A percentile compares a stretch with the other conserved stretches of the same genome.
Conservation (phyloP, 2,797 vertebrate species). For the Characodon lateralis region DNA sequence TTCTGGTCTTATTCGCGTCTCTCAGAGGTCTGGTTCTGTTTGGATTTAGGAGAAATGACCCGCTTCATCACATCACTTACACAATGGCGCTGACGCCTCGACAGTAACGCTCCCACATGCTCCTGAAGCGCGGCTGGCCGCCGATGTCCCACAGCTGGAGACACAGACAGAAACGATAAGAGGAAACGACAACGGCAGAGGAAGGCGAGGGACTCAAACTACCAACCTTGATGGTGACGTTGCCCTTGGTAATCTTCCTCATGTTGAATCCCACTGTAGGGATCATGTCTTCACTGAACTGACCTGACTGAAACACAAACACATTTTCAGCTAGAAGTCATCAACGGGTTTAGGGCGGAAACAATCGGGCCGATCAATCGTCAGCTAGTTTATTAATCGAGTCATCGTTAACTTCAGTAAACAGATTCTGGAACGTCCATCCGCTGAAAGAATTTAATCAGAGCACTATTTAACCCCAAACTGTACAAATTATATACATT, state of each 20-base stretch:
- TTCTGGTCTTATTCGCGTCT: no score
- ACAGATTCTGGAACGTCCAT: no score
- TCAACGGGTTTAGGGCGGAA: background rate
- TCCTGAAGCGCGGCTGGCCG: constrained; percentile 95
- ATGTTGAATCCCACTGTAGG: constrained; percentile 99
- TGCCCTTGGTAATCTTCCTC: constrained; percentile 98
- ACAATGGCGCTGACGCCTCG: constrained; percentile 97
- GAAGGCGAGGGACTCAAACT: background rate
- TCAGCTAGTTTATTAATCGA: no score
- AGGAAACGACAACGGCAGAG: background rate
- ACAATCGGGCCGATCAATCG: no score
- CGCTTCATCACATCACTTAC: constrained; percentile 79
- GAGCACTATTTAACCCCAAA: no score
- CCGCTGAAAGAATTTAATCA: no score
- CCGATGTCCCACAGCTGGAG: constrained; percentile 96
- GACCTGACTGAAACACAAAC: constrained; percentile 87
- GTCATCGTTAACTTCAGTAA: no score
- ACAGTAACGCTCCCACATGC: constrained; percentile 99
- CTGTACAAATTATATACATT: no score
- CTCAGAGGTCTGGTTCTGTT: background rate
- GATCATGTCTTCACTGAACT: constrained; percentile 99
- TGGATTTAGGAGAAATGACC: background rate
- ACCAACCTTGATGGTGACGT: constrained; percentile 96
- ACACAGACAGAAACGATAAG: constrained; percentile 3
- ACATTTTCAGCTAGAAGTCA: background rate